Evolutionary conservation across 2,888 invertebrate genomes (phyloP).

Genomic region (Ligdia adustata): DNA sequence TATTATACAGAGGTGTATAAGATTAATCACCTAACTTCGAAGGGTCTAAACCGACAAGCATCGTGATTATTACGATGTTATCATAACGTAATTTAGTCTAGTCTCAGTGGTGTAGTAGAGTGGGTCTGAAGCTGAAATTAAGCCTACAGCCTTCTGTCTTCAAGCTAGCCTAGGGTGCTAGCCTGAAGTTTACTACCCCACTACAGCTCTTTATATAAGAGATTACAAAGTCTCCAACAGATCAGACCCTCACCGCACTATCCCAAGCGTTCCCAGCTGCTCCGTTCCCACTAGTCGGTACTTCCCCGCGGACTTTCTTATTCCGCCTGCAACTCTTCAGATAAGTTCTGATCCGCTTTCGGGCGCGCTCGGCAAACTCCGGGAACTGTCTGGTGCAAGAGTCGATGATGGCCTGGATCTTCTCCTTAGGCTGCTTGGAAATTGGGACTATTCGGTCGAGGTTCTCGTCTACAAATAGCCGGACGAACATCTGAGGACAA

Average conservation of each 20-base stretch:
- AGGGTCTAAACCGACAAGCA: too few relatives aligned
- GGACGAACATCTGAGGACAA: constrained; percentile 98
- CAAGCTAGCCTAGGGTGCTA: too few relatives aligned
- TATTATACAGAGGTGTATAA: too few relatives aligned
- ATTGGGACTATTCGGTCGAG: constrained; percentile 98
- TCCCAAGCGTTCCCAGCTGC: constrained; percentile 90
- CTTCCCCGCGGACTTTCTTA: constrained; percentile 94
- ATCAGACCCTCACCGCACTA: constrained; percentile 89
- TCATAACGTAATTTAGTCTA: too few relatives aligned
- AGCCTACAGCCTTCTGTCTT: too few relatives aligned
- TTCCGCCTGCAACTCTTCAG: constrained; percentile 97
- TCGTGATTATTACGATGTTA: too few relatives aligned
- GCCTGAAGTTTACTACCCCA: too few relatives aligned
- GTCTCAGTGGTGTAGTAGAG: too few relatives aligned
- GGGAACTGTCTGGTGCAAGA: constrained; percentile 98
- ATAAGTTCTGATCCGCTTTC: constrained; percentile 97
- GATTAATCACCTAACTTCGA: too few relatives aligned
- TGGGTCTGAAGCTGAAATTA: too few relatives aligned
- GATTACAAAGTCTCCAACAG: too few relatives aligned
- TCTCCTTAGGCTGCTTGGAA: constrained; percentile 98
- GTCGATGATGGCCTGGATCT: constrained; percentile 98
- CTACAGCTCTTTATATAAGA: too few relatives aligned
- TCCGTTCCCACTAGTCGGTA: constrained; percentile 65
- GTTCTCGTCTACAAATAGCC: constrained; percentile 98
- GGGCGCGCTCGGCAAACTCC: constrained; percentile 96